A percentile compares a stretch with the other conserved stretches of the same genome.
Evolutionary conservation across 2,113 vertebrate genomes (phyloP).

Genomic region (Grammomys surdaster): DNA sequence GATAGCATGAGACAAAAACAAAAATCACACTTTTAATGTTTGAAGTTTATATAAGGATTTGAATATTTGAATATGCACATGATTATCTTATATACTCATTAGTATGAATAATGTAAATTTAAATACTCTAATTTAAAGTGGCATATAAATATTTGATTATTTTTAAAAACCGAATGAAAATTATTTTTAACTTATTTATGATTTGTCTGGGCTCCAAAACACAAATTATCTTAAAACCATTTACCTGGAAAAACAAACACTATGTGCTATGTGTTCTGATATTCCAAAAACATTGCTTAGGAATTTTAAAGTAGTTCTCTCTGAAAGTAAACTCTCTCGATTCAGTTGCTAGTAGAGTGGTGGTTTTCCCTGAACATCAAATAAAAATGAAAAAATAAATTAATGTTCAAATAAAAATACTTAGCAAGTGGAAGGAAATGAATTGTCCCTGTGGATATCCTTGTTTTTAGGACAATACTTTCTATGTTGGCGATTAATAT

Average conservation of each 20-base stretch:
- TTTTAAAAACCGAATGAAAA: slow-evolving; percentile 20
- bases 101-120: slow-evolving; percentile 13
- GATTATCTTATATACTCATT: not conserved
- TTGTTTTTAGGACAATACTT: not conserved
- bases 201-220: not conserved
- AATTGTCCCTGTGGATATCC: not conserved
- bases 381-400: slow-evolving; percentile 48
- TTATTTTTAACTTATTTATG: not conserved
- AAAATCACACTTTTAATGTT: not conserved
- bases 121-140: slow-evolving; percentile 22
- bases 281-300: not conserved
- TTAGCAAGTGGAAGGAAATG: not conserved
- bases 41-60: not conserved
- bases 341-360: slow-evolving; percentile 15
- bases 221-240: slow-evolving; percentile 13
- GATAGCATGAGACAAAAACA: not conserved
- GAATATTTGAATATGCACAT: not conserved
- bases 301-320: slow-evolving; percentile 30
- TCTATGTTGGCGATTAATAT: not conserved
- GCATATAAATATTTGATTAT: not conserved
- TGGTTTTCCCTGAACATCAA: not conserved
- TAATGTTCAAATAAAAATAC: not conserved
- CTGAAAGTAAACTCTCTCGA: slow-evolving; percentile 25
- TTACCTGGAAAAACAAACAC: not conserved
- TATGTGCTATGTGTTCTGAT: not conserved